Percentiles rank a stretch among this genome's conserved stretches.
Evolutionary conservation across 2,113 vertebrate species (phyloP).

Genomic region (Takifugu flavidus): DNA sequence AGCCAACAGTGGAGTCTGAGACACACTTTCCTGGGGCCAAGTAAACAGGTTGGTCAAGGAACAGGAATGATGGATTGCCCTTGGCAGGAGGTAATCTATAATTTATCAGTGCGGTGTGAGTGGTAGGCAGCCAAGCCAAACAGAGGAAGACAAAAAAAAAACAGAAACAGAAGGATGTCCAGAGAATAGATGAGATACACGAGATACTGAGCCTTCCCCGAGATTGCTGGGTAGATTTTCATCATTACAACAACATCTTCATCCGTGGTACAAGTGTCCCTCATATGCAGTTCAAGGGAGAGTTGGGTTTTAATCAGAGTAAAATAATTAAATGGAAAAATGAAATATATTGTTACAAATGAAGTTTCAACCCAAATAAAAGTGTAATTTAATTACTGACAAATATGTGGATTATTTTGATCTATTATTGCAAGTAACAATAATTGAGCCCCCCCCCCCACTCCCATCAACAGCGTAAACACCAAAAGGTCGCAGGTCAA

Average conservation of each 20-base stretch:
- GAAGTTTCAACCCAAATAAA: constrained; percentile 12
- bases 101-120: constrained; percentile 38
- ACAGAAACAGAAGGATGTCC: constrained; percentile 17
- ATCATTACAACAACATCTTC: too few species aligned
- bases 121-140: constrained; percentile 38
- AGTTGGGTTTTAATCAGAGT: background rate
- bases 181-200: constrained; percentile 1
- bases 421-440: constrained; percentile 36
- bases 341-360: too few species aligned
- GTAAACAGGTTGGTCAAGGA: constrained; percentile 44
- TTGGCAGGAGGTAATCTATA: constrained; percentile 52
- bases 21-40: constrained; percentile 4
- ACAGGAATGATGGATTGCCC: constrained; percentile 52
- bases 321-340: too few species aligned
- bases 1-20: constrained; percentile 30
- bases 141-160: constrained; percentile 19
- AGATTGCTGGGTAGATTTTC: too few species aligned
- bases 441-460: constrained; percentile 20
- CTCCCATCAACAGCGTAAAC: constrained; percentile 49
- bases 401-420: constrained; percentile 20
- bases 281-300: constrained; percentile 16
- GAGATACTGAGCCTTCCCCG: too few species aligned
- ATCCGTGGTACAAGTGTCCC: background rate
- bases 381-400: constrained; percentile 29
- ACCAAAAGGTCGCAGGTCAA: constrained; percentile 54